Percentiles rank a stretch among this genome's conserved stretches.
Conservation (phyloP, 2,888 invertebrate genomes). For the Nymphalis urticae region DNA sequence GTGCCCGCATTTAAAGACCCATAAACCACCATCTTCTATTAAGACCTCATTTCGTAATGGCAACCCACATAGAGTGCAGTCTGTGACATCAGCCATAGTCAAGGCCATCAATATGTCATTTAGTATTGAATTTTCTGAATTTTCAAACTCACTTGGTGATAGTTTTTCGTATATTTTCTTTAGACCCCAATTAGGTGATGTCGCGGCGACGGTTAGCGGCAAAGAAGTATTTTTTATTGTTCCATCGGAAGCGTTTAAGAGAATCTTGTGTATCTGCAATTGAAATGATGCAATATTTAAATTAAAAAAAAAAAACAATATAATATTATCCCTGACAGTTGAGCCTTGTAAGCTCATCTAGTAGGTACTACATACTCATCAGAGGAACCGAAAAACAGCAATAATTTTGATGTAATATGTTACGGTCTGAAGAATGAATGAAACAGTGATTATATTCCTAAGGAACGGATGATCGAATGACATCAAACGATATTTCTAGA, state of each 20-base stretch:
- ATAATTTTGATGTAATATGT: too few relatives aligned
- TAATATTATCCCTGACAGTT: too few relatives aligned
- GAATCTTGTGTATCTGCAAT: conserved; percentile 67
- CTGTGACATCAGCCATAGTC: conserved; percentile 52
- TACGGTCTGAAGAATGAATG: too few relatives aligned
- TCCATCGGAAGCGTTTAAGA: conserved; percentile 57
- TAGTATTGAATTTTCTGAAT: conserved; percentile 46
- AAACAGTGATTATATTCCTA: too few relatives aligned
- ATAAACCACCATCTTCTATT: conserved; percentile 82
- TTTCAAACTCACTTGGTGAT: conserved; percentile 24
- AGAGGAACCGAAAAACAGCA: too few relatives aligned
- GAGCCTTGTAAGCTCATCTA: too few relatives aligned
- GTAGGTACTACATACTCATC: too few relatives aligned
- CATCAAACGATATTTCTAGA: too few relatives aligned
- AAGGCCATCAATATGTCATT: conserved; percentile 56
- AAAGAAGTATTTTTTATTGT: conserved; percentile 65
- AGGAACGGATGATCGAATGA: too few relatives aligned
- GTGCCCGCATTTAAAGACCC: conserved; percentile 84
- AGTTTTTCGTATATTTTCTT: conserved; percentile 46
- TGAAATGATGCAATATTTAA: not conserved
- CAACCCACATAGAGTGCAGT: conserved; percentile 82
- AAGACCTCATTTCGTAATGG: conserved; percentile 81
- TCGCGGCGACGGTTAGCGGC: conserved; percentile 68
- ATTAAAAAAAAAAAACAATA: conserved; percentile 1
- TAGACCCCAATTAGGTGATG: conserved; percentile 79